phyloP scores from a whole-genome alignment of 2,797 vertebrate species.

The Gymnoscopelus microlampas region DNA sequence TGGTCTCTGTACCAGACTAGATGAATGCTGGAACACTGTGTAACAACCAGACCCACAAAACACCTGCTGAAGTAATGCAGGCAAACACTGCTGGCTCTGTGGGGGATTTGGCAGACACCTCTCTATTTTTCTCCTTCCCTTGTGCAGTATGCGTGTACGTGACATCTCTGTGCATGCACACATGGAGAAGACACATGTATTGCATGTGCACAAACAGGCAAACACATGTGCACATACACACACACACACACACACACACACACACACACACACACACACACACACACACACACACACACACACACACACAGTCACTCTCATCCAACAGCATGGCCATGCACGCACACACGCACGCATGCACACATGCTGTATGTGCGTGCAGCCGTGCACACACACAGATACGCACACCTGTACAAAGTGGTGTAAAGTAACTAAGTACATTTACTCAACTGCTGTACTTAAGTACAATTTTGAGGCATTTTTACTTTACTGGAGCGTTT shows the following conservation, averaged over 20 bases:
- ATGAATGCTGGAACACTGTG: slow-evolving; percentile 41
- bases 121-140: slow-evolving; percentile 1
- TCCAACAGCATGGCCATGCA: too few species aligned
- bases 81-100: slow-evolving; percentile 39
- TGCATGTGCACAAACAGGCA: background rate
- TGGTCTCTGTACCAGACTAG: slow-evolving; percentile 46
- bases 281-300: slow-evolving; percentile 17
- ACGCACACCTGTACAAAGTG: too few species aligned
- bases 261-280: slow-evolving; percentile 2
- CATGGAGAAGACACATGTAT: slow-evolving; percentile 11
- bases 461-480: too few species aligned
- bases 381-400: too few species aligned
- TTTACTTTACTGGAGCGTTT: too few species aligned
- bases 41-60: slow-evolving; percentile 52
- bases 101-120: slow-evolving; percentile 27
- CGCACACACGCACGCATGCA: too few species aligned
- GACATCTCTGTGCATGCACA: background rate
- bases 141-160: background rate
- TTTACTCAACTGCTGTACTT: too few species aligned
- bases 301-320: slow-evolving; percentile 22
- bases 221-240: background rate
- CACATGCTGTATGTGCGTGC: too few species aligned
- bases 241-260: slow-evolving; percentile 6
- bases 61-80: slow-evolving; percentile 60
- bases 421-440: too few species aligned